Conservation (phyloP, 2,888 invertebrate genomes). For the Noctuana brunneofusca region DNA sequence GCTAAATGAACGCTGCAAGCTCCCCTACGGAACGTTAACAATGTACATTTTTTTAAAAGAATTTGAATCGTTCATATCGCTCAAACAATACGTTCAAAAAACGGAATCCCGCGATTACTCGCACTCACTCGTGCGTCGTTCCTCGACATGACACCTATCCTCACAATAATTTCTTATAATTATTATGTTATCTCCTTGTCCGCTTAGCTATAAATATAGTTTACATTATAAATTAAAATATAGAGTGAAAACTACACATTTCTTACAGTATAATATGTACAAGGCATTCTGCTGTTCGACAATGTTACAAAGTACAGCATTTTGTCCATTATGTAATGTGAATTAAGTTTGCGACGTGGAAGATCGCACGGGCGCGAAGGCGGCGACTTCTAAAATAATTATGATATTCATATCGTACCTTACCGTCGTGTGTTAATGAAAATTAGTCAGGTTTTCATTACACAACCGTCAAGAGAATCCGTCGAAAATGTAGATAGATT, state of each 20-base stretch:
- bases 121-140: constrained; percentile 54
- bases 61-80: constrained; percentile 22
- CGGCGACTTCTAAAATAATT: not conserved
- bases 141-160: constrained; percentile 46
- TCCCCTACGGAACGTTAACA: constrained; percentile 65
- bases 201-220: constrained; percentile 75
- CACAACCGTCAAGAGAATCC: not conserved
- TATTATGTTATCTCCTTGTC: constrained; percentile 71
- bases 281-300: constrained; percentile 71
- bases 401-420: not conserved
- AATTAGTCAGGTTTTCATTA: not conserved
- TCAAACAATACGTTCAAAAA: constrained; percentile 37
- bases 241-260: constrained; percentile 80
- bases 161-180: constrained; percentile 49
- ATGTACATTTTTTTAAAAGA: constrained; percentile 56
- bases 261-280: constrained; percentile 76
- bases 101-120: constrained; percentile 43
- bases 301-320: constrained; percentile 49
- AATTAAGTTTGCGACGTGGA: constrained; percentile 32
- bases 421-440: not conserved
- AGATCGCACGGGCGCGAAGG: constrained; percentile 1
- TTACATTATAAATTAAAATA: constrained; percentile 79
- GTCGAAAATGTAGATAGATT: not conserved
- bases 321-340: constrained; percentile 44
- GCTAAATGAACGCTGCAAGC: constrained; percentile 75